Base-by-base conservation (phyloP, 2,888 invertebrate genomes). In the Furcula furcula region DNA sequence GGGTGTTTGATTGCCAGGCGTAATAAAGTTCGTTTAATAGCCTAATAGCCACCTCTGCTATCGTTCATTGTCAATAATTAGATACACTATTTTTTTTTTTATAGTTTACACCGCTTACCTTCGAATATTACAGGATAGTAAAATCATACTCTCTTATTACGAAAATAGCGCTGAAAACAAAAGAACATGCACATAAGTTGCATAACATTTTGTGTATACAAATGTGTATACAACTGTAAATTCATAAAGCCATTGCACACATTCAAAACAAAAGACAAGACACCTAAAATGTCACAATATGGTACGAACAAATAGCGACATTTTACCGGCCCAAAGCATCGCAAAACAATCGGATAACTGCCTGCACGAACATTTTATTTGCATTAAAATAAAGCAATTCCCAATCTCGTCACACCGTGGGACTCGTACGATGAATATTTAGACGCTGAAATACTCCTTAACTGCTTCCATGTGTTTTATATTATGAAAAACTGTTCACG, bases 401-500 rank as follows among this genome's bases (percentile, higher is more conserved):
- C 65, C 43, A 81, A 74, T 71, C 71, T 57, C 52, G 64, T 73
- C 80, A 73, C 80, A 75, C 55, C 49, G 29, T 48, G 40, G 49
- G 65, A 46, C 58, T 65, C 74, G 76, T 54, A 63, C 59, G 54
- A 67, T 79, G 86, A 83, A 87, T 86, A 84, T 83, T 80, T 79
- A 80, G 71, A 58, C 58, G 56, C 62, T 62, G 65, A 77, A 76
- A 76, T 70, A 71, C 65, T 61, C 67, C 65, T 77, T 72, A 73
- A 75, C 65, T 60, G 69, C 70, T 73, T 78, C 81, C 79, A 84
- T 78, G 82, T 72, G 76, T 69, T 73, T 78, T 77, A 72, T 82
- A 84, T 85, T 85, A 87, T 83, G 84, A 87, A 86, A 88, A 87
- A 86, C 86, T 74, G 70, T 80, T 79, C 88, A 87, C 88, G 88